Conservation (phyloP, 2,888 invertebrate species). For the Rhagonycha fulva region DNA sequence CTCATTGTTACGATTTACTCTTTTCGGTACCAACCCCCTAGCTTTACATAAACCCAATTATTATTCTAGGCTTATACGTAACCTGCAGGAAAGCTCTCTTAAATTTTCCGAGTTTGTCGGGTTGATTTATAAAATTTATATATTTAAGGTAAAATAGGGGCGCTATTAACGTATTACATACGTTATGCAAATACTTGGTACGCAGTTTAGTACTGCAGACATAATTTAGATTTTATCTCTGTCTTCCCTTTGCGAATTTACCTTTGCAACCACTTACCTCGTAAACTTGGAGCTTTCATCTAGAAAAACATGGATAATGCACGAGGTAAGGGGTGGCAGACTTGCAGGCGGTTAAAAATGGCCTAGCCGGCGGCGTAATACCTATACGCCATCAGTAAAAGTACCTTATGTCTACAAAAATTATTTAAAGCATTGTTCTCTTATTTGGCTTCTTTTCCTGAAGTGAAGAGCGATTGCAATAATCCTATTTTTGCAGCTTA, state of each 20-base stretch:
- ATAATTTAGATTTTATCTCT: slow-evolving; percentile 26
- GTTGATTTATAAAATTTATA: slow-evolving; percentile 10
- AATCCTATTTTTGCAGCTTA: slow-evolving; percentile 40
- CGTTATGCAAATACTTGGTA: slow-evolving; percentile 30
- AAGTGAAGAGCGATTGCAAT: slow-evolving; percentile 29
- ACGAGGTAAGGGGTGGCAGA: slow-evolving; percentile 22
- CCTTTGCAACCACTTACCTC: slow-evolving; percentile 28
- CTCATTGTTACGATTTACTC: slow-evolving; percentile 13
- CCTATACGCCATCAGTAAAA: slow-evolving; percentile 22
- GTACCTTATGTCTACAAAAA: slow-evolving; percentile 24
- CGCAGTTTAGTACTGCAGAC: slow-evolving; percentile 21
- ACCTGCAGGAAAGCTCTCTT: not conserved
- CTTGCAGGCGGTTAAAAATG: slow-evolving; percentile 10
- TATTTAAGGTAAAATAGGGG: slow-evolving; percentile 23
- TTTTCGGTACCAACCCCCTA: slow-evolving; percentile 12
- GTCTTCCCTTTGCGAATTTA: slow-evolving; percentile 3
- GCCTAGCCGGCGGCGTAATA: slow-evolving; percentile 17
- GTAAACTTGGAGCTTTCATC: slow-evolving; percentile 29
- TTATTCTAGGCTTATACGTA: not conserved
- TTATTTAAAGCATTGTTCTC: slow-evolving; percentile 19
- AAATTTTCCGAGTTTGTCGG: not conserved
- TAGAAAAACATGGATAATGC: slow-evolving; percentile 31
- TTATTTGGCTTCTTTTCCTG: slow-evolving; percentile 17
- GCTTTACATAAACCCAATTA: slow-evolving; percentile 4
- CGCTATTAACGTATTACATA: slow-evolving; percentile 29